phyloP scores from a whole-genome alignment of 2,797 vertebrate species.

The Arctocebus calabarensis region DNA sequence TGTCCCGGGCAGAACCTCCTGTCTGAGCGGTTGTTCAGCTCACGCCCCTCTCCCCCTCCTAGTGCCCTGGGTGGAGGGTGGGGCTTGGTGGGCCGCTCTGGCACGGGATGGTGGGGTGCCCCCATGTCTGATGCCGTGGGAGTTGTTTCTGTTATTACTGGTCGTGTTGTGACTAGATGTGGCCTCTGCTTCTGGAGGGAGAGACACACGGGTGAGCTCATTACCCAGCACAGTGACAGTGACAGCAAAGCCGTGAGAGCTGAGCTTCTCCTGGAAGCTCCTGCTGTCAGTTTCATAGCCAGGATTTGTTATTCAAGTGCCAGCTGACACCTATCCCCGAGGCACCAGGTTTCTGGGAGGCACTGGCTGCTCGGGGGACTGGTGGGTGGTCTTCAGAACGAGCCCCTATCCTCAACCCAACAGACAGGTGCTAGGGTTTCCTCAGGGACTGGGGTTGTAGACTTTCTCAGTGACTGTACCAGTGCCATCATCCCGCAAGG shows the following conservation, averaged over 20 bases:
- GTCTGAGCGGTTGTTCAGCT: accelerated
- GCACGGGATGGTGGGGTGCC: accelerated
- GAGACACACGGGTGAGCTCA: accelerated
- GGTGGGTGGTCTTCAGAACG: neutral
- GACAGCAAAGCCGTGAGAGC: accelerated
- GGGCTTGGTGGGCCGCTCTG: neutral
- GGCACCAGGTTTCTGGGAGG: neutral
- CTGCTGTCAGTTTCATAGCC: neutral
- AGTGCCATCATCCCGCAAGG: conserved; percentile 57
- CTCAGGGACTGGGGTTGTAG: neutral
- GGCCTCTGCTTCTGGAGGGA: neutral
- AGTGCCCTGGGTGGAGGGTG: neutral
- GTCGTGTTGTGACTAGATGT: accelerated
- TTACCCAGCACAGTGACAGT: accelerated
- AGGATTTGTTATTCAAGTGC: neutral
- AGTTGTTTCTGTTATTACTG: neutral
- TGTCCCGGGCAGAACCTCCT: neutral
- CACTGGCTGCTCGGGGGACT: accelerated
- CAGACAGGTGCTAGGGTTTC: neutral
- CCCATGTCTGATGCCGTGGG: neutral
- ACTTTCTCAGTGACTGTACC: conserved; percentile 76
- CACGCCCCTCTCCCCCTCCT: neutral
- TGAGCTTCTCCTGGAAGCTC: accelerated
- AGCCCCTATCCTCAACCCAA: neutral
- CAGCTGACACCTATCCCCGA: neutral